Evolutionary conservation across 2,888 invertebrate genomes (phyloP).

Genomic region (Lottia scabra): DNA sequence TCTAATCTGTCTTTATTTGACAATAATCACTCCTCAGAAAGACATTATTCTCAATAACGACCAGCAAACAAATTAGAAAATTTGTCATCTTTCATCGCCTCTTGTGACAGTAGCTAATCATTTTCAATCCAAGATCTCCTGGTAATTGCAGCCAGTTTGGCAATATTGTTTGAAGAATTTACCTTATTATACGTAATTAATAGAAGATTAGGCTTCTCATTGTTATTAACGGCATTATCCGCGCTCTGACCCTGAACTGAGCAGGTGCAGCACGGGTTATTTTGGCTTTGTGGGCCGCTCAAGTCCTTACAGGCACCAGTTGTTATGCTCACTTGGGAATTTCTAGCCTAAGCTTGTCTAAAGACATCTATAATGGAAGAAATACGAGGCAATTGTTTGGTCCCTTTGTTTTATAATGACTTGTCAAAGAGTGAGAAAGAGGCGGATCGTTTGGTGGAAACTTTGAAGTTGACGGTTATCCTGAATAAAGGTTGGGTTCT

Average conservation of each 20-base stretch:
- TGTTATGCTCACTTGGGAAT: conserved; percentile 18
- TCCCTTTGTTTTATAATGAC: conserved; percentile 17
- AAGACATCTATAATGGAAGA: conserved; percentile 16
- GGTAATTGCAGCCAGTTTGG: background rate
- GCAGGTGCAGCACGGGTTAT: conserved; percentile 13
- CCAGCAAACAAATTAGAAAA: background rate
- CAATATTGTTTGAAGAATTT: conserved; percentile 4
- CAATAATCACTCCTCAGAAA: background rate
- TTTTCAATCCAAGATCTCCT: background rate
- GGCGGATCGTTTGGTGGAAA: conserved; percentile 12
- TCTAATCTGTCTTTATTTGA: background rate
- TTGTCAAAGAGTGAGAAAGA: conserved; percentile 16
- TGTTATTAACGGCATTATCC: conserved; percentile 11
- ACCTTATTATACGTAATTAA: conserved; percentile 4
- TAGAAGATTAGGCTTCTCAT: background rate
- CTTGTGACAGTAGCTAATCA: too few relatives aligned
- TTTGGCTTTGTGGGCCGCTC: conserved; percentile 15
- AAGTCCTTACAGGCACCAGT: conserved; percentile 9
- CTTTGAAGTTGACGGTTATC: conserved; percentile 1
- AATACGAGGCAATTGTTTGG: conserved; percentile 13
- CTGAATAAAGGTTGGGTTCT: conserved; percentile 15
- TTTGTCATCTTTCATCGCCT: background rate
- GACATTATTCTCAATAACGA: conserved; percentile 1
- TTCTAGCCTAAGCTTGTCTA: conserved; percentile 7
- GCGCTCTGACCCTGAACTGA: conserved; percentile 8